These are phyloP conservation scores for Chromis chromis DNA, from an alignment of 2,797 vertebrate genomes.

Conservation along the genomic window DNA sequence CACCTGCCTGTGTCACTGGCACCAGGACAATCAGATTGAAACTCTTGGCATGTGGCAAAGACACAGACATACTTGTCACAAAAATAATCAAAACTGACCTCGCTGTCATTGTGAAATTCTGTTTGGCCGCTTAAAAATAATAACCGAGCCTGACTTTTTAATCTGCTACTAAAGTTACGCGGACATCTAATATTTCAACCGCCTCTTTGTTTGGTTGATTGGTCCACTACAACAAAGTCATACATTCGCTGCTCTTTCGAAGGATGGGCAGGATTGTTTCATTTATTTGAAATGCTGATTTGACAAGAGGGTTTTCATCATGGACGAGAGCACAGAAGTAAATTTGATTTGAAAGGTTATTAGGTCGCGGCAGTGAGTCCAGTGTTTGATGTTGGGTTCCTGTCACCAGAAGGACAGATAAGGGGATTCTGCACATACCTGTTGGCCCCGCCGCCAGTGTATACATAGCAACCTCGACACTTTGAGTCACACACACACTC, in stretches of 20 bases:
- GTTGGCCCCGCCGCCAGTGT: slow-evolving; percentile 61
- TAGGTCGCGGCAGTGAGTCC: slow-evolving; percentile 49
- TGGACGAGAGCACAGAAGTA: slow-evolving; percentile 40
- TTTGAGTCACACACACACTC: slow-evolving; percentile 24
- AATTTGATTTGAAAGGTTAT: slow-evolving; percentile 74
- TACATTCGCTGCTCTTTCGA: neutral
- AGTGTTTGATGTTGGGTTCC: slow-evolving; percentile 84
- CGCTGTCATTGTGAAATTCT: slow-evolving; percentile 12
- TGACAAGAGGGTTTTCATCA: slow-evolving; percentile 71
- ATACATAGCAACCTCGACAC: slow-evolving; percentile 76
- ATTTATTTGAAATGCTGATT: slow-evolving; percentile 56
- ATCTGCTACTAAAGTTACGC: neutral
- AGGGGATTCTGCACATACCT: slow-evolving; percentile 88
- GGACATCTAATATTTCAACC: neutral
- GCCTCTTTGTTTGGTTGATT: neutral
- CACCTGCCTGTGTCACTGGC: slow-evolving; percentile 49
- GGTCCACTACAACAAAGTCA: slow-evolving; percentile 1
- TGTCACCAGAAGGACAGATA: slow-evolving; percentile 85
- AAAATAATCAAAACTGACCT: neutral
- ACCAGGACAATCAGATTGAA: slow-evolving; percentile 48
- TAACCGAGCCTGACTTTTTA: neutral
- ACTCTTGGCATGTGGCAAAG: slow-evolving; percentile 19
- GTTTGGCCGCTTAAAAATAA: slow-evolving; percentile 4
- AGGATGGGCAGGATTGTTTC: slow-evolving; percentile 25
- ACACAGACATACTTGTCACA: slow-evolving; percentile 19